Evolutionary conservation across 2,113 vertebrate species (phyloP), one percentile per base, ranked within the genome.

Genomic region (Dasyprocta punctata): DNA sequence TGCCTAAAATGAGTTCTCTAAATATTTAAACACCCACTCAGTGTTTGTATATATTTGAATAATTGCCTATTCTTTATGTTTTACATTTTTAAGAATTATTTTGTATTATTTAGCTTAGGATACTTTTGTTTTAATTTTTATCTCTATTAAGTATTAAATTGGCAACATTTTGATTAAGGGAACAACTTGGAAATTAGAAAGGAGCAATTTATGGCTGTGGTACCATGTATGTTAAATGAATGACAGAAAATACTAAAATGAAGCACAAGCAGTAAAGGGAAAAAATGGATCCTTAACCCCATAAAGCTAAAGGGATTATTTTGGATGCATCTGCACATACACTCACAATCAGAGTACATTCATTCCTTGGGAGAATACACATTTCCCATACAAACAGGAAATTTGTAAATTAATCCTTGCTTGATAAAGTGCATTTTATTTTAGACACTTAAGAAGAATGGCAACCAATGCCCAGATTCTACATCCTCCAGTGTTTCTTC

Each of bases 1-100:
- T 93, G 30, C 47, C 80, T 80, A 71, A 86, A 78, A 65, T n/a
- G 11, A 67, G 16, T 90, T 94, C 85, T 94, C 61, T 77, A 85
- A 93, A 63, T 58, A 89, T 33, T 92, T 44, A 81, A 87, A 67
- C 1, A 3, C 1, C 13, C 1, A 49, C 73, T 58, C 30, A 90
- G 13, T 17, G 1, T 71, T 30, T 84, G 6, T 38, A 13, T 41
- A 33, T 65, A 73, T 56, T 86, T 85, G 7, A 95, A 91, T 54
- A 8, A 41, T 54, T 49, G 7, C 4, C 73, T 77, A 73, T 24
- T 92, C 20, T 63, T 83, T 80, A 54, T 30, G 75, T 96, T 93
- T 95, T 33, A 63, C 9, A 61, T 86, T 86, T 75, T 47, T 17
- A 6, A 44, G 33, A 44, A 95, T 65, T 61, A 54, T 41, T 69